Base-by-base conservation (phyloP, 2,888 invertebrate species). In the Epistrophella euchroma region DNA sequence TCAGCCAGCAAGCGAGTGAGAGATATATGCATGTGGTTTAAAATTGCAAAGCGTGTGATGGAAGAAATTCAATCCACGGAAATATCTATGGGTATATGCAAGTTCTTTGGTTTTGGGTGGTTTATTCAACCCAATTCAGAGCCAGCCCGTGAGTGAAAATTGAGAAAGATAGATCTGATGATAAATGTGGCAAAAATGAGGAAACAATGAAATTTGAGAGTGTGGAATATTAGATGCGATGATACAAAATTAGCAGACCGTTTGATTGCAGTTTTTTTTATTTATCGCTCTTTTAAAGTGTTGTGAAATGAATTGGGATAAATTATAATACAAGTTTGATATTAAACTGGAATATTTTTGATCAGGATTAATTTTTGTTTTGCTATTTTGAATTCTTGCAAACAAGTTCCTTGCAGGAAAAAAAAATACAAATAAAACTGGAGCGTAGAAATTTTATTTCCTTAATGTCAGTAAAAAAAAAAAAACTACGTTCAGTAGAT, bases 191-290 rank as follows among this genome's bases (percentile, higher is more conserved):
- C 85, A 56, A 77, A 50, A 77, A 86, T 86, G 86, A 86, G 86
- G 86, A 86, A 86, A 86, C 56, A 74, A 55, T n/a, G 82, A 74
- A 82, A 78, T 73, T 35, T 64, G 73, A 86, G 58, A 74, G 52
- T 50, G 45, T 52, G 22, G 25, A 40, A 13, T 11, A 45, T 43
- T 60, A 60, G 19, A 37, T 45, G 47, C 37, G 19, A 47, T 45
- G 37, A 72, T 60, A 19, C 2, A 28, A 47, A 75, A 43, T 58
- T 72, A 75, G 45, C 60, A 35, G 52, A 84, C 45, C 66, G 58
- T 75, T 75, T 58, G 60, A 74, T 62, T 60, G 52, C 22, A 43
- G 7, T n/a, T n/a, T n/a, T n/a, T 50, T 56, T 52, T 19, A 19
- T 73, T 60, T 74, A 52, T 52, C 28, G 52, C n/a, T n/a, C 11